phyloP scores from a whole-genome alignment of 35 echinoderm and acorn worm species.

The Heliocidaris erythrogramma region DNA sequence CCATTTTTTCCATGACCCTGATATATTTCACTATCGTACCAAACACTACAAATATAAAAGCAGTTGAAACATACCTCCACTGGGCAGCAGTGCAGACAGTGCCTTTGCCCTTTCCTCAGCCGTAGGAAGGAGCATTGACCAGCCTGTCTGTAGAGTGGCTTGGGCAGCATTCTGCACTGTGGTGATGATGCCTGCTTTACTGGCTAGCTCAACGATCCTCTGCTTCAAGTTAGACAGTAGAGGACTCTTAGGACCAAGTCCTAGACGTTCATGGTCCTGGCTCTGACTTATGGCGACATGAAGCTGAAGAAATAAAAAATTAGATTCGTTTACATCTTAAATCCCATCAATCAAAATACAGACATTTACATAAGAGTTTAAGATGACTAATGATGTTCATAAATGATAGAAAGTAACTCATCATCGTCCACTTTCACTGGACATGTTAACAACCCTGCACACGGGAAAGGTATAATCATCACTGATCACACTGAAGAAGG shows the following conservation, averaged over 20 bases:
- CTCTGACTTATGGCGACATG: constrained; percentile 94
- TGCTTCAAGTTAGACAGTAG: constrained; percentile 95
- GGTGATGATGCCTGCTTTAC: constrained; percentile 90
- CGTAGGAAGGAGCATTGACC: constrained; percentile 95
- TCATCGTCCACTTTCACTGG: no score
- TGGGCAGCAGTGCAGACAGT: constrained; percentile 81
- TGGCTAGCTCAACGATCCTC: constrained; percentile 91
- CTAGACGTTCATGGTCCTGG: constrained; percentile 78
- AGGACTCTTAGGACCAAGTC: constrained; percentile 72
- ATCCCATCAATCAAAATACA: neutral
- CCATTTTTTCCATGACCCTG: no score
- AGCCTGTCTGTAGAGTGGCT: constrained; percentile 91
- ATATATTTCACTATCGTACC: no score
- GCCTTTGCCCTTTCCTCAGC: constrained; percentile 97
- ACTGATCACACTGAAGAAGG: no score
- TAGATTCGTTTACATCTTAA: neutral
- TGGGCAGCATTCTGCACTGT: constrained; percentile 86
- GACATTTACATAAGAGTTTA: neutral
- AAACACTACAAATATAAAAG: neutral
- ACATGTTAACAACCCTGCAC: no score
- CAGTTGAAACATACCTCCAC: constrained; percentile 70
- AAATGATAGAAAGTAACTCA: no score
- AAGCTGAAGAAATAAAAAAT: constrained; percentile 46
- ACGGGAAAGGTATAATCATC: no score
- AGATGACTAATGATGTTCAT: no score